phyloP scores from a whole-genome alignment of 2,888 invertebrate species.

The Listrodromus nycthemerus region DNA sequence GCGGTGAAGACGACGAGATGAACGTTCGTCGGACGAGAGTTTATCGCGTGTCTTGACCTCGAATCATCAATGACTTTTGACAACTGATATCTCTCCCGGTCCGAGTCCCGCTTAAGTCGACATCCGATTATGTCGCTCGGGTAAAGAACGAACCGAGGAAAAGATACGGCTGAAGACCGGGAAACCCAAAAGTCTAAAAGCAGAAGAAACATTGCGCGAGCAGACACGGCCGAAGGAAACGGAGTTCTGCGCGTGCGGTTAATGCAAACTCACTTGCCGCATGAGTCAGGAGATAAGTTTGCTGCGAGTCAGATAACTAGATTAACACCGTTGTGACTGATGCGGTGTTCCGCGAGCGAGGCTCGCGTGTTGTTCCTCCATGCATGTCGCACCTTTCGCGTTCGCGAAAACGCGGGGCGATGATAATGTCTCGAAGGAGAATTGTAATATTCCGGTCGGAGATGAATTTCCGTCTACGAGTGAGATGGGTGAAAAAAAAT shows the following conservation, averaged over 20 bases:
- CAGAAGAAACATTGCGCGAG: not conserved
- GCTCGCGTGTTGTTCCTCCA: slow-evolving; percentile 44
- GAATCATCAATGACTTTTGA: slow-evolving; percentile 58
- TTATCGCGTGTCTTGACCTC: slow-evolving; percentile 57
- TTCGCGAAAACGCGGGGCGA: not conserved
- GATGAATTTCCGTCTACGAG: too few relatives aligned
- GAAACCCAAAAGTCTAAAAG: slow-evolving; percentile 21
- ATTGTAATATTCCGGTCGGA: too few relatives aligned
- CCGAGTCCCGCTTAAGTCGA: slow-evolving; percentile 20
- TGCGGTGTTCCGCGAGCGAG: slow-evolving; percentile 64
- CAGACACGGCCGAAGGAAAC: slow-evolving; percentile 10
- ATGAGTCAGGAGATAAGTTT: slow-evolving; percentile 81
- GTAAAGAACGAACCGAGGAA: not conserved
- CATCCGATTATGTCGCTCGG: slow-evolving; percentile 14
- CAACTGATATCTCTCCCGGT: slow-evolving; percentile 44
- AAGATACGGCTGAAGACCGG: slow-evolving; percentile 11
- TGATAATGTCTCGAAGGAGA: too few relatives aligned
- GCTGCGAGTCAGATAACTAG: slow-evolving; percentile 81
- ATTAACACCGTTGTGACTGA: slow-evolving; percentile 78
- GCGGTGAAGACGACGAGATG: slow-evolving; percentile 16
- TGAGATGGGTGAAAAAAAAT: too few relatives aligned
- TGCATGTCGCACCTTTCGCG: slow-evolving; percentile 4
- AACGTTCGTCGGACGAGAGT: slow-evolving; percentile 45
- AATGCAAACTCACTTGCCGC: slow-evolving; percentile 55
- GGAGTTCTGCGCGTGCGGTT: slow-evolving; percentile 3